Base-by-base conservation (phyloP, 1,140 invertebrate genomes). In the Formica selysi region DNA sequence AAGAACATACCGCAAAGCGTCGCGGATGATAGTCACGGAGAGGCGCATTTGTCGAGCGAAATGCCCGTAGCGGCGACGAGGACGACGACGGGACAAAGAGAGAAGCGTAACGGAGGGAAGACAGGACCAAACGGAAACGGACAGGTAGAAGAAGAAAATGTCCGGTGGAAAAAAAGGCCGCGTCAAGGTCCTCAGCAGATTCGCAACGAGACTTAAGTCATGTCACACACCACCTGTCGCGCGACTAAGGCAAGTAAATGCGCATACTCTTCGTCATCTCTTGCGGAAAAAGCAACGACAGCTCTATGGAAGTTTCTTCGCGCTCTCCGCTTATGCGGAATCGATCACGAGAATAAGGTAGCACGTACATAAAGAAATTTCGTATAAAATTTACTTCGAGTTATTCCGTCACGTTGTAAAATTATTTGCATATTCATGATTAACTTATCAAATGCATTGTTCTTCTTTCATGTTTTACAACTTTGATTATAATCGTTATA, bases 181-280 rank as follows among this genome's bases (percentile, higher is more conserved):
- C 67, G 86, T 76, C 80, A 85, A 79, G 64, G 86, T 74, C 73
- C 65, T 86, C 61, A 86, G 80, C 86, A 89, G 89, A 90, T 90
- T 90, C 86, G 89, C 88, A 81, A 85, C 70, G 89, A 80, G 73
- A 48, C 78, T 84, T 81, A 68, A 86, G 85, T 85, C 51, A 65
- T 76, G 29, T 67, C 89, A 67, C 83, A 80, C 71, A 87, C 78
- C 91, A 91, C 88, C 90, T 89, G 87, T 86, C 89, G 78, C 83
- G 62, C 67, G 59, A 29, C 81, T 41, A 32, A 57, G 73, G 62
- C 88, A 86, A 54, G 76, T 89, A 89, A 89, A 79, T 73, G 68
- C 80, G 61, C 71, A 38, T 64, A 32, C 70, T 76, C 73, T 71
- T 87, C 70, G 41, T 73, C 79, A 68, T 85, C 64, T 51, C 11